Conservation (phyloP, 2,113 vertebrate species). For the Chaetops frenatus region DNA sequence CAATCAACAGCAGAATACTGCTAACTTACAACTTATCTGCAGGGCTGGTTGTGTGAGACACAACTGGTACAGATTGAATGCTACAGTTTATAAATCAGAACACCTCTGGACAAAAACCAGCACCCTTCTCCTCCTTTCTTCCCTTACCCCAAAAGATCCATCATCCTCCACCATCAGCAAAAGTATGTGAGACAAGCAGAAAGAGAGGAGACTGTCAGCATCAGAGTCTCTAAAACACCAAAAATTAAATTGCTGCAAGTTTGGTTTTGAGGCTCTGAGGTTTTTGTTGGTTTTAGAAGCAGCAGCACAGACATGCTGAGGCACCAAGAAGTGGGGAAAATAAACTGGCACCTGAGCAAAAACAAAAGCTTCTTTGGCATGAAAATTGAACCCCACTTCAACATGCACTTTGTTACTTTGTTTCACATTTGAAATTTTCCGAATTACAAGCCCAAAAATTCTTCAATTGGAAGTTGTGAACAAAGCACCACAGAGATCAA, state of each 20-base stretch:
- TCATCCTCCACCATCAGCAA: background rate
- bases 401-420: background rate
- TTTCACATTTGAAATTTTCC: background rate
- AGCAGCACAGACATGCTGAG: background rate
- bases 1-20: background rate
- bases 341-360: constrained; percentile 10
- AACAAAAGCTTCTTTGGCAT: constrained; percentile 22
- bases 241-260: background rate
- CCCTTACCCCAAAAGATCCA: background rate
- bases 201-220: background rate
- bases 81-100: background rate
- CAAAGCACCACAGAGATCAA: background rate
- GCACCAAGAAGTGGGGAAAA: background rate
- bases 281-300: background rate
- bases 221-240: background rate
- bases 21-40: background rate
- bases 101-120: background rate
- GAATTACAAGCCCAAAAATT: background rate
- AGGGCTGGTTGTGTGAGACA: background rate
- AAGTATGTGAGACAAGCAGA: background rate
- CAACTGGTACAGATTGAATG: background rate
- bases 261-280: background rate
- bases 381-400: background rate
- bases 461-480: background rate
- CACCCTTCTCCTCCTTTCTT: background rate